Evolutionary conservation across 2,888 invertebrate genomes (phyloP), one percentile per base, ranked within the genome.

Genomic region (Disparrhopalites patrizii): DNA sequence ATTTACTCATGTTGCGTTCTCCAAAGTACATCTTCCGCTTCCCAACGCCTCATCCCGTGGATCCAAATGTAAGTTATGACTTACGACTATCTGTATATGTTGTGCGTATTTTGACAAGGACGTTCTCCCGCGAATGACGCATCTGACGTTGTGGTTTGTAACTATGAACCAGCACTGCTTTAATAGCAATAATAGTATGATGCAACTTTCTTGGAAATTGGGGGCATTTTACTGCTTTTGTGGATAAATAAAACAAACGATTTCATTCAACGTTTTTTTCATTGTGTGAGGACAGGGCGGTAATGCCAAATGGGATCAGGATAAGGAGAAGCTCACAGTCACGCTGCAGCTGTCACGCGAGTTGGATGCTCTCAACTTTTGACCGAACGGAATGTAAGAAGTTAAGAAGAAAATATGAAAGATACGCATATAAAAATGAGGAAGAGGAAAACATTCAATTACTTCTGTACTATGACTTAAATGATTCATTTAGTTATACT

Each of bases 341-440:
- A 89, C 87, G 5, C 80, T 94, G 56, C 84, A 84, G 68, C 83
- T 94, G 79, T 82, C 84, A 67, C 83, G 94, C 65, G 93, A 94
- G 78, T 85, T 90, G 74, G 94, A 95, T 81, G 87, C 83, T 78
- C 81, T 93, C 58, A 94, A 95, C 81, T 93, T 94, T 81, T 93
- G 83, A 78, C 50, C 28, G 3, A 40, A 40, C 36, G 13, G 20
- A 40, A 20, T 40, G 40, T 15, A 13, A 36, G 8, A 13, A 36
- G 8, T 36, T 8, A 36, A 8, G 36, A 36, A 8, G 36, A 36
- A 36, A 36, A 36, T 36, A 36, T 15, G 36, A 36, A 36, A 36
- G 36, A 10, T 10, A 8, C 8, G 13, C 8, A 13, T 36, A 36
- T 15, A 36, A 36, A 13, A 36, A 36, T 15, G 36, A 36, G 13